These are phyloP conservation scores for Aradus depressus DNA, from an alignment of 2,888 invertebrate species.

Conservation along the genomic window DNA sequence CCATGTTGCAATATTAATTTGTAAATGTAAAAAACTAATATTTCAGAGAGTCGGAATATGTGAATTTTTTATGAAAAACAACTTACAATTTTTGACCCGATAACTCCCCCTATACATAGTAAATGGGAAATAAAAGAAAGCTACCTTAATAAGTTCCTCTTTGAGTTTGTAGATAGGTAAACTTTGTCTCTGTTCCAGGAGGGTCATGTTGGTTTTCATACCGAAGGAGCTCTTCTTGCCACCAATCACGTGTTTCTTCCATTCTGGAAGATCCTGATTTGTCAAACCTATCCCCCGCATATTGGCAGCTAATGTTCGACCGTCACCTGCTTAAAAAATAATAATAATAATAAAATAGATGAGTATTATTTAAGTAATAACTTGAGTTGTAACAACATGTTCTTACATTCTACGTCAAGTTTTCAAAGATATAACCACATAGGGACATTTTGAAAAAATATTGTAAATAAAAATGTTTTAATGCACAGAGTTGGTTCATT, in stretches of 20 bases:
- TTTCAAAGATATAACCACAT: not conserved
- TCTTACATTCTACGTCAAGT: not conserved
- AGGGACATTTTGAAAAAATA: not conserved
- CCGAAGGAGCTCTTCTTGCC: constrained; percentile 97
- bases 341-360: constrained; percentile 2
- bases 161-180: constrained; percentile 92
- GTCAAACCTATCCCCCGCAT: constrained; percentile 74
- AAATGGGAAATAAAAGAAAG: constrained; percentile 1
- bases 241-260: constrained; percentile 97
- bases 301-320: constrained; percentile 59
- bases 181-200: constrained; percentile 90
- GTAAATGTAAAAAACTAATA: not conserved
- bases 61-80: constrained; percentile 4
- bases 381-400: not conserved
- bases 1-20: no score
- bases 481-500: no score
- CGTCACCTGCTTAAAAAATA: constrained; percentile 42
- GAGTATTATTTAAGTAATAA: not conserved
- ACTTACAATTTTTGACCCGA: not conserved
- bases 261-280: constrained; percentile 90
- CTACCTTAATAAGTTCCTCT: constrained; percentile 81
- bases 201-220: constrained; percentile 86
- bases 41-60: not conserved
- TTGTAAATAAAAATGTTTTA: no score
- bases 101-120: not conserved